phyloP scores from a whole-genome alignment of 2,797 vertebrate genomes.

The Limosa lapponica region DNA sequence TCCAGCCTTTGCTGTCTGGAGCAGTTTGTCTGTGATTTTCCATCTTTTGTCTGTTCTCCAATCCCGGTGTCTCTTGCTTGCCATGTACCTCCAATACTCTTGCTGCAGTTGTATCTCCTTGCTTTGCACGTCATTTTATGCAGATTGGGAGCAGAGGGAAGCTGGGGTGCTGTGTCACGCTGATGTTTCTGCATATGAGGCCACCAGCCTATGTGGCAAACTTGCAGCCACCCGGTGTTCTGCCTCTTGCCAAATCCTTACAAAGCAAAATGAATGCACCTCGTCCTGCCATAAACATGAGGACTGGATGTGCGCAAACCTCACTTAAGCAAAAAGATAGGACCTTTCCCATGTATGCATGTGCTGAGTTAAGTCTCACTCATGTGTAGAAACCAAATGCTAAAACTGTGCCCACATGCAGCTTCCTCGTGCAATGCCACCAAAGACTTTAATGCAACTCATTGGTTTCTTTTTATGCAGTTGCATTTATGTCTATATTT shows the following conservation, averaged over 20 bases:
- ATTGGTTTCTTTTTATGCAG: background rate
- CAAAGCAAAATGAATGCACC: background rate
- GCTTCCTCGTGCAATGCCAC: accelerated
- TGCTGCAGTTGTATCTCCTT: background rate
- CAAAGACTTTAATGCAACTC: background rate
- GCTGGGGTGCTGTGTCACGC: background rate
- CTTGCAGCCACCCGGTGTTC: accelerated
- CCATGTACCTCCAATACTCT: accelerated
- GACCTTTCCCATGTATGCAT: accelerated
- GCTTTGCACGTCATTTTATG: accelerated
- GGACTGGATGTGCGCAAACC: accelerated
- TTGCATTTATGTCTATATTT: background rate
- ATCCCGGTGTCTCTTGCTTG: background rate
- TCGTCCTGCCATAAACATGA: background rate
- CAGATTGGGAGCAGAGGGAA: background rate
- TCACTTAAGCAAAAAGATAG: background rate
- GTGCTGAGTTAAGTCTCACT: background rate
- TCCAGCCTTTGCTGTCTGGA: background rate
- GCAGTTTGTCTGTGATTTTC: background rate
- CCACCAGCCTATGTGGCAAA: background rate
- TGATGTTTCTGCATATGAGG: background rate
- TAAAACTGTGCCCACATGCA: background rate
- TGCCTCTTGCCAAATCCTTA: background rate
- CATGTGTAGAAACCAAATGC: accelerated
- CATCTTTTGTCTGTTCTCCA: no score